Base-by-base conservation (phyloP, 1,140 invertebrate species). In the Zelostemma sp. region DNA sequence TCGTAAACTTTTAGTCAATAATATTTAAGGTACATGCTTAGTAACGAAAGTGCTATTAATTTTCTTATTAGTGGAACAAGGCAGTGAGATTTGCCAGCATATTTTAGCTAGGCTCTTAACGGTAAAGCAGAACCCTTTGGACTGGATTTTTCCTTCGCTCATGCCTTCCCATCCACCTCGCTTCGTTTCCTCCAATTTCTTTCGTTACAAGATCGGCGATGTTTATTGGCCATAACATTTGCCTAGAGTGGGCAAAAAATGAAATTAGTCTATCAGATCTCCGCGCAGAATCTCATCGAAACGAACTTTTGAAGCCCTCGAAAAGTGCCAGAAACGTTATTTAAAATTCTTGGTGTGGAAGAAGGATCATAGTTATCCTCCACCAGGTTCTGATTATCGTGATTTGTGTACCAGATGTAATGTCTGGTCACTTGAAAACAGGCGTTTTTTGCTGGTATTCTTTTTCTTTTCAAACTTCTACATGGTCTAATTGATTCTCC, bases 21-120 rank as follows among this genome's bases (percentile, higher is more conserved):
- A 31, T 1, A 17, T 8, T 46, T 19, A 18, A 41, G 12, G 15
- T 5, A 54, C 43, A 12, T 45, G 16, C 25, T 40, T 33, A 25
- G 35, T 35, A 67, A 18, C 19, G 40, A 46, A 55, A 60, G 53
- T 38, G 50, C 64, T 71, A 72, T 80, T 77, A 76, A 79, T 75
- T 80, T 75, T 55, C 65, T 60, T 47, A 61, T 61, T 61, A 46
- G 33, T 50, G 53, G 60, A 75, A 71, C 68, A 72, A 71, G 68
- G 64, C 57, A 60, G 51, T 28, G 64, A 68, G 68, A 79, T 79
- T 72, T 76, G 74, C 57, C 53, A 72, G 76, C 75, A 77, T 73
- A 76, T 78, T 77, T 75, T 59, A 33, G 28, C n/a, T n/a, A 45
- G 54, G 76, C 76, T 79, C 75, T 79, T 73, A 79, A 55, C 73